These are phyloP conservation scores for Dolichotis patagonum DNA, from an alignment of 2,113 vertebrate genomes.

Conservation along the genomic window DNA sequence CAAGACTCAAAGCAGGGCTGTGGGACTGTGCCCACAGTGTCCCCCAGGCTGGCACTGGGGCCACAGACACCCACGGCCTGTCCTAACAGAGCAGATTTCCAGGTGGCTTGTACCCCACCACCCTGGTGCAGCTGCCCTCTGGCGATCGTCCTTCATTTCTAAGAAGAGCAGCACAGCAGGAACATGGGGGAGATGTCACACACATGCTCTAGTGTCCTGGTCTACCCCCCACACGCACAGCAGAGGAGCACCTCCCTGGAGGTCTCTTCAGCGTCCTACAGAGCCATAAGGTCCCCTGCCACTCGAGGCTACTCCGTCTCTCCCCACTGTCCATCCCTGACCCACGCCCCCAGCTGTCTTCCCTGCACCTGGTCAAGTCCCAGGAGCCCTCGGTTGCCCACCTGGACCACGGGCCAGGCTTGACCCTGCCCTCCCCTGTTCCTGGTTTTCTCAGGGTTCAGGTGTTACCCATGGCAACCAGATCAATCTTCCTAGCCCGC, in stretches of 20 bases:
- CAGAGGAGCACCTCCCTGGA: rapidly evolving
- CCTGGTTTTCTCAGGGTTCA: background rate
- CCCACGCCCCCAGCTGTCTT: rapidly evolving
- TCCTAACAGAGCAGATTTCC: too few relatives aligned
- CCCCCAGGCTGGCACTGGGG: background rate
- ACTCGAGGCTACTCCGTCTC: background rate
- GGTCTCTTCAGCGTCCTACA: background rate
- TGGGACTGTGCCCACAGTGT: too few relatives aligned
- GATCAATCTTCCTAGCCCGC: background rate
- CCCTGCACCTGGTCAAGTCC: background rate
- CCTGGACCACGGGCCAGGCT: too few relatives aligned
- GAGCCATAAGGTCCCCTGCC: background rate
- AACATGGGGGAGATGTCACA: too few relatives aligned
- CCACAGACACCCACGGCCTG: background rate
- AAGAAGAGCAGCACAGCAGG: background rate
- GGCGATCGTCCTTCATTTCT: background rate
- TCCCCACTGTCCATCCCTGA: background rate
- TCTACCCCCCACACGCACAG: background rate
- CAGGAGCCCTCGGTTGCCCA: background rate
- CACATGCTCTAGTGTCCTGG: background rate
- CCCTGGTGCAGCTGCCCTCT: background rate
- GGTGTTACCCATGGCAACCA: background rate
- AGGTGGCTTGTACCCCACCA: rapidly evolving
- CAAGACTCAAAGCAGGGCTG: background rate
- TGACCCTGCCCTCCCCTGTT: background rate